Conservation (phyloP, 2,797 vertebrate species). For the Anas capensis region DNA sequence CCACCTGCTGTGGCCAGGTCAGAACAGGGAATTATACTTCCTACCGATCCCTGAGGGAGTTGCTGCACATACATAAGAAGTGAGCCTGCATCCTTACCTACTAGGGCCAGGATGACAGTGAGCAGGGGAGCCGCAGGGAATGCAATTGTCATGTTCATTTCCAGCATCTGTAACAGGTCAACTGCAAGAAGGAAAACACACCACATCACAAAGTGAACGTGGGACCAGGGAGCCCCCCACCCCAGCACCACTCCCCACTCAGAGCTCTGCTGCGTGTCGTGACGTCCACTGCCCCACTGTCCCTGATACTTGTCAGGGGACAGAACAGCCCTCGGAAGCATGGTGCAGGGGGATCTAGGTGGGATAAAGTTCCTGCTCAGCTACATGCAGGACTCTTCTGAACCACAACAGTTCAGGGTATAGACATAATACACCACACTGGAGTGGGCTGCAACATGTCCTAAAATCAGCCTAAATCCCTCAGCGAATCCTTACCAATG, state of each 20-base stretch:
- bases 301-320: accelerated
- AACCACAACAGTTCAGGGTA: neutral
- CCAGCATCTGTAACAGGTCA: conserved; percentile 98
- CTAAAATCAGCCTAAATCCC: neutral
- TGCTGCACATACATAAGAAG: neutral
- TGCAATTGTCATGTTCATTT: conserved; percentile 99
- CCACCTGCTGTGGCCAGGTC: accelerated
- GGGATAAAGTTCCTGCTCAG: neutral
- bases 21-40: neutral
- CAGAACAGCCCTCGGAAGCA: neutral
- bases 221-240: neutral
- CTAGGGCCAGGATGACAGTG: conserved; percentile 96
- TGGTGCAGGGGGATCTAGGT: accelerated
- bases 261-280: accelerated
- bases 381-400: neutral
- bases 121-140: conserved; percentile 96
- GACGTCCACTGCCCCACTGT: neutral
- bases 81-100: conserved; percentile 82
- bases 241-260: neutral
- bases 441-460: neutral
- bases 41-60: neutral
- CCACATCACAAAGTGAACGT: neutral
- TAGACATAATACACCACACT: accelerated
- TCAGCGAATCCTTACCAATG: conserved; percentile 88
- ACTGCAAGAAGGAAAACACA: conserved; percentile 79